Evolutionary conservation across 2,113 vertebrate genomes (phyloP), one percentile per base, ranked within the genome.

Genomic region (Scomber colias): DNA sequence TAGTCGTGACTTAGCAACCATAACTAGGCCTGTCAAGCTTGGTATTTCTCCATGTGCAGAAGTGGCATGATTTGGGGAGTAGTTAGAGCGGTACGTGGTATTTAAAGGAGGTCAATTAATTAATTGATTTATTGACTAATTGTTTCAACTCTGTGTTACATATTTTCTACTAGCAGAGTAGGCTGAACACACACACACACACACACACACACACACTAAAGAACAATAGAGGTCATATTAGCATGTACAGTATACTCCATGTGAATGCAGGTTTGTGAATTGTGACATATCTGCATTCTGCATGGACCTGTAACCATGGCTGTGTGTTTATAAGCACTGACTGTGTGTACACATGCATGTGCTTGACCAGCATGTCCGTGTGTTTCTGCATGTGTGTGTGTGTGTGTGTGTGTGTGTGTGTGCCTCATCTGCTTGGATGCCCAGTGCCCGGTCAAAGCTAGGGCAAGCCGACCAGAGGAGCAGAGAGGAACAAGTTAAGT

Each of bases 401-500:
- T 12, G 19, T 24, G 16, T 0, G 6, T 30, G 56, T 44, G 14
- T 54, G 9, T 53, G 35, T 60, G 56, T 49, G 30, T 30, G 12
- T 54, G 50, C 55, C 44, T 82, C 27, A 64, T 81, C 57, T 71
- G 87, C 87, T 67, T 65, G 64, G 69, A 64, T 81, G 84, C 70
- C 75, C 54, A 1, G 35, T 0, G 13, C 62, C 69, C 48, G 30
- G 86, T 86, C 82, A 81, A 19, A 46, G 82, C 77, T 71, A 59
- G 76, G 83, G 50, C 68, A 76, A 62, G 70, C 27, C 30, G 71
- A 79, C 84, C 80, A 68, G n/a, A 81, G 59, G 57, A 71, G 48
- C 76, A 75, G 57, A 71, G 72, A 83, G 51, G 63, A 85, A 68
- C 79, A 81, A 85, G 89, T 83, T 80, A 83, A 90, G 78, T 79